These are phyloP conservation scores for Cerastoderma edule DNA, from an alignment of 2,888 invertebrate genomes.

Conservation along the genomic window DNA sequence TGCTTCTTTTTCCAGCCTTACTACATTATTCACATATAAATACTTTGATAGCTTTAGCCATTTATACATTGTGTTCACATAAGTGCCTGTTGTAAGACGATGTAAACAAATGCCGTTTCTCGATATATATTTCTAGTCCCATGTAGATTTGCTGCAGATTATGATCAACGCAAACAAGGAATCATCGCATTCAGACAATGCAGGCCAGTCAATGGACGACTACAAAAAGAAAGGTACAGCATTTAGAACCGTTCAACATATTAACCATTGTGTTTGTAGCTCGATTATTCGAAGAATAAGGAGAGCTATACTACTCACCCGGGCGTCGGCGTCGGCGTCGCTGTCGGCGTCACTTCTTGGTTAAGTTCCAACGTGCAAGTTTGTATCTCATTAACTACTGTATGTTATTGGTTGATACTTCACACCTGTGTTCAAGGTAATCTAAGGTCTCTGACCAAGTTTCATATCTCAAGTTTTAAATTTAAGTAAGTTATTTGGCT, in stretches of 20 bases:
- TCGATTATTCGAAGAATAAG: neutral
- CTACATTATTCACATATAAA: neutral
- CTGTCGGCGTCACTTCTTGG: neutral
- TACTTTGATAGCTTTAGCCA: neutral
- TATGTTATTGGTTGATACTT: too few relatives aligned
- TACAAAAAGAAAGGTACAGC: conserved; percentile 16
- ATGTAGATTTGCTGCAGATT: conserved; percentile 48
- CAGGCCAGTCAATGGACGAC: neutral
- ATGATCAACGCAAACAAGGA: conserved; percentile 50
- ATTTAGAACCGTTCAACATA: neutral
- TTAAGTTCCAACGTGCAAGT: neutral
- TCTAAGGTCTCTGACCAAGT: too few relatives aligned
- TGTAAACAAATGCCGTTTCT: neutral
- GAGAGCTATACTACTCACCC: neutral
- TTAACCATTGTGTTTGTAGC: neutral
- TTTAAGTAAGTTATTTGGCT: too few relatives aligned
- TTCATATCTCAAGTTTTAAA: too few relatives aligned
- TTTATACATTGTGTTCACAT: neutral
- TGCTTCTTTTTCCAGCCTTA: neutral
- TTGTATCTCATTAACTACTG: neutral
- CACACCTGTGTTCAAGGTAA: too few relatives aligned
- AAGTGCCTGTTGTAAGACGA: neutral
- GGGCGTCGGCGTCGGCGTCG: neutral
- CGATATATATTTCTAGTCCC: conserved; percentile 19
- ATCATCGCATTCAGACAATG: neutral